phyloP scores from a whole-genome alignment of 2,113 vertebrate genomes.

The Bufo bufo region DNA sequence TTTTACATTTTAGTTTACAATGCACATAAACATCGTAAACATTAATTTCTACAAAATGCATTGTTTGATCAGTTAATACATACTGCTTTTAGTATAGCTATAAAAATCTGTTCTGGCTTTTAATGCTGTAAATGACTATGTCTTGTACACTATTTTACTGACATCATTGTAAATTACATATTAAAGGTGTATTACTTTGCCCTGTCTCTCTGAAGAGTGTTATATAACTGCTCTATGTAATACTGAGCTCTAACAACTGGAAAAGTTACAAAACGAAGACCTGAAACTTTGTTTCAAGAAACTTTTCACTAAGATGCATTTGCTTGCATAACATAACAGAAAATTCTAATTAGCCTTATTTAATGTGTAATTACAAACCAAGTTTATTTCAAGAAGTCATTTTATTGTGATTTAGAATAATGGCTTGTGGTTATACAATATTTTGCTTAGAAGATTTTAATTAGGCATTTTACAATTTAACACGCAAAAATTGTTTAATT shows the following conservation, averaged over 20 bases:
- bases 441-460: conserved; percentile 33
- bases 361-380: conserved; percentile 18
- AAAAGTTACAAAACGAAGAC: neutral
- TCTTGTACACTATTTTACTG: too few species aligned
- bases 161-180: neutral
- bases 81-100: too few species aligned
- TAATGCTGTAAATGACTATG: too few species aligned
- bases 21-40: too few species aligned
- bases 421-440: neutral
- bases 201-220: neutral
- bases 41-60: too few species aligned
- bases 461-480: conserved; percentile 16
- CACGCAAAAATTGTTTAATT: conserved; percentile 6
- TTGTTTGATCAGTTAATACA: too few species aligned
- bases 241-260: neutral
- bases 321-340: neutral
- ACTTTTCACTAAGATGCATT: neutral
- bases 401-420: neutral
- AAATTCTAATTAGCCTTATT: conserved; percentile 4
- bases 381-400: conserved; percentile 11
- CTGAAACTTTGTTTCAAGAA: neutral
- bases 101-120: too few species aligned
- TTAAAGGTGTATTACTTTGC: neutral
- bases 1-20: too few species aligned
- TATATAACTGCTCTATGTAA: neutral